phyloP scores from a whole-genome alignment of 2,888 invertebrate species.

The Xestobium rufovillosum region DNA sequence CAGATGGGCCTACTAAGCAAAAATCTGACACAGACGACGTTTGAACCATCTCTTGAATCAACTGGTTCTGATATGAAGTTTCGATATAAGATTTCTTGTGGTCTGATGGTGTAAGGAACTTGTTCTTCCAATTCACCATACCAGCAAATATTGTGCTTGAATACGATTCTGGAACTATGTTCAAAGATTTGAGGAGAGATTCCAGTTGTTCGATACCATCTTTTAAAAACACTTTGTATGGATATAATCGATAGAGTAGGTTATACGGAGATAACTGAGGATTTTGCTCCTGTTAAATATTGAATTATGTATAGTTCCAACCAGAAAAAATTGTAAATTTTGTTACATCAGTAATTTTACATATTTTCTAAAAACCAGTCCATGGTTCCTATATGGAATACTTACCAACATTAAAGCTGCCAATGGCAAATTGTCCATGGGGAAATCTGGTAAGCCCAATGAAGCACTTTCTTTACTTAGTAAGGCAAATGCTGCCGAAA shows the following conservation, averaged over 20 bases:
- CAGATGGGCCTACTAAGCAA: constrained; percentile 81
- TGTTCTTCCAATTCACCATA: too few relatives aligned
- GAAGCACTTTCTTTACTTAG: constrained; percentile 63
- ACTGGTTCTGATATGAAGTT: constrained; percentile 69
- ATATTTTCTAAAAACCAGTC: constrained; percentile 1
- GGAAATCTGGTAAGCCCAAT: constrained; percentile 83
- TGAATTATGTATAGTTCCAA: constrained; percentile 12
- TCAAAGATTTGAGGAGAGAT: constrained; percentile 60
- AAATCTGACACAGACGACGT: constrained; percentile 77
- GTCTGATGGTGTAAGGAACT: too few relatives aligned
- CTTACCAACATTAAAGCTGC: constrained; percentile 62
- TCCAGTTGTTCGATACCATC: constrained; percentile 69
- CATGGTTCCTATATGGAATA: constrained; percentile 5
- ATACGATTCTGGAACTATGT: constrained; percentile 34
- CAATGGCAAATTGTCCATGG: constrained; percentile 67
- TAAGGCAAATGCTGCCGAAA: constrained; percentile 74
- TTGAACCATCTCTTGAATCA: constrained; percentile 70
- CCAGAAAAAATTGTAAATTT: constrained; percentile 9
- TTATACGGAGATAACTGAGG: constrained; percentile 60
- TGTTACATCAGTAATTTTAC: constrained; percentile 9
- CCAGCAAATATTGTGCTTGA: constrained; percentile 4
- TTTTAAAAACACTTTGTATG: constrained; percentile 69
- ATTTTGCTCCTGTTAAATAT: constrained; percentile 57
- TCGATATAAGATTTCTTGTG: constrained; percentile 49
- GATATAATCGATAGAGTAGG: constrained; percentile 72